Evolutionary conservation across 2,113 vertebrate species (phyloP), one percentile per base, ranked within the genome.

Genomic region (Hirundichthys speculiger): DNA sequence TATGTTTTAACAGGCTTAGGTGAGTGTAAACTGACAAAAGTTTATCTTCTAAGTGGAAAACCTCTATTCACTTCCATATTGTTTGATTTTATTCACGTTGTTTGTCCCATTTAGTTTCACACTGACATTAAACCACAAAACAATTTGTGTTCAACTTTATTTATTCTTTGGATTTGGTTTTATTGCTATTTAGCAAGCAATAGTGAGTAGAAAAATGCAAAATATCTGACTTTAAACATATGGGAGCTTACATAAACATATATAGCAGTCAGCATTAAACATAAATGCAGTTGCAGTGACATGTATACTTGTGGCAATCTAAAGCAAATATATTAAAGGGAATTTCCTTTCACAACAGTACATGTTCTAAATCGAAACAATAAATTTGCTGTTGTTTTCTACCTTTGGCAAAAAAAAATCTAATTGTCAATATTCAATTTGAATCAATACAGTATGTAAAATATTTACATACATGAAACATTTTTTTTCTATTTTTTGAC

Each of bases 241-340:
- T 47, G 24, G 62, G 61, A 84, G 38, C 48, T 58, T 66, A 19
- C 46, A 84, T 75, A 61, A 77, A 63, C 56, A 75, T 61, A 69
- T 24, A 76, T 45, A 78, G 75, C 64, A 59, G 50, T 65, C 67
- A 73, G 64, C 52, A 57, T 65, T 39, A 73, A 74, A 78, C 42
- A 83, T 45, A 65, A 84, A 87, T 62, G 83, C 79, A 84, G 55
- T 64, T 77, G 80, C 82, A 77, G 84, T 84, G 73, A 85, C 39
- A 69, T 64, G 69, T 77, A 61, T 85, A 86, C 27, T 47, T 80
- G 80, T 82, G 62, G 85, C 77, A 79, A 66, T 71, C 68, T 51
- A 83, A 90, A 88, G 89, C 86, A 84, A 88, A 90, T 88, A 90
- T 89, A 90, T 88, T 90, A 87, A 85, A 80, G 52, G 72, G 67